Evolutionary conservation across 2,113 vertebrate species (phyloP), one percentile per base, ranked within the genome.

Genomic region (Ardeotis arabs): DNA sequence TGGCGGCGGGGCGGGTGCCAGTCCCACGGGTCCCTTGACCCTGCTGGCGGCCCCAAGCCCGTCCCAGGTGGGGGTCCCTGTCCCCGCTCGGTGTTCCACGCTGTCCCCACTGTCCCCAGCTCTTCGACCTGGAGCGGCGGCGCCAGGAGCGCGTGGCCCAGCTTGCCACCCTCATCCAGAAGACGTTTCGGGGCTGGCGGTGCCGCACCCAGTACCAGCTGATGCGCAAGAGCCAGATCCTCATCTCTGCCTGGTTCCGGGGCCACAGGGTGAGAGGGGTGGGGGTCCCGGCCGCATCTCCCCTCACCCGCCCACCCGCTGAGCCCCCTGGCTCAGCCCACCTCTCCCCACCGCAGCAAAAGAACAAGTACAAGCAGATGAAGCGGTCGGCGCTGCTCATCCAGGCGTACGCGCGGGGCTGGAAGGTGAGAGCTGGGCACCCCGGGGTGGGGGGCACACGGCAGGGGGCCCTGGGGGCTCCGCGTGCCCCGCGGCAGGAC

Each of bases 221-320:
- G 58, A 98, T 98, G 97, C 98, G 98, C 84, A 98, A 97, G 89
- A 98, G 98, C 86, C 98, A 98, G 95, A 98, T 98, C 80, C 3
- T 98, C 88, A 98, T 98, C 90, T 98, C 98, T 0, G 94, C 98
- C 63, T 98, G 98, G 97, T 98, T 98, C 95, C 98, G 98, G 41
- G 97, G 98, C 69, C 96, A 97, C 37, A 7, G 1, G 89, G 98
- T 98, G 95, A 93, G 92, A 55, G 75, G 10, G 6, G 9, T 20
- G 5, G 16, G 25, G 19, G 27, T 17, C 13, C 49, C 7, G 5
- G 28, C 9, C 0, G 0, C 0, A 1, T 17, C 59, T 24, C 4
- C 27, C 56, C 9, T 35, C 35, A 35, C 35, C 24, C 33, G 24
- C 33, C 63, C 24, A 2, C 7, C 2, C 5, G 22, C 47, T 3